Conservation (phyloP, 2,113 vertebrate species). For the Poecilia latipinna region DNA sequence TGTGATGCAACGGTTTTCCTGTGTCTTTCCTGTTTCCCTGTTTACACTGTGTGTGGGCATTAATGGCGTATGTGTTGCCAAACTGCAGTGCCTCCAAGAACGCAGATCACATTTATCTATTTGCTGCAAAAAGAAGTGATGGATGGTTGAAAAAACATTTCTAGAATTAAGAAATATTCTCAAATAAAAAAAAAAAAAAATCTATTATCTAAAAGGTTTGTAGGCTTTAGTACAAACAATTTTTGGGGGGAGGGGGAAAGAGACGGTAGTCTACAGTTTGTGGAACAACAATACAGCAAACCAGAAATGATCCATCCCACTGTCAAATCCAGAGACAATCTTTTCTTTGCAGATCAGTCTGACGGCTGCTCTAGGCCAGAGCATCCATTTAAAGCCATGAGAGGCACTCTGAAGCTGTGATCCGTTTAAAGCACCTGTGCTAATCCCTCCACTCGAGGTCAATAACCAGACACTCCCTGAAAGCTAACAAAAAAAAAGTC, state of each 20-base stretch:
- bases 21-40: constrained; percentile 62
- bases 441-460: constrained; percentile 53
- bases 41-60: constrained; percentile 69
- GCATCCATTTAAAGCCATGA: constrained; percentile 29
- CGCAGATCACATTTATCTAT: constrained; percentile 36
- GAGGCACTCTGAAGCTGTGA: constrained; percentile 18
- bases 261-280: neutral
- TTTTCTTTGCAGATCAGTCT: constrained; percentile 13
- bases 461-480: constrained; percentile 38
- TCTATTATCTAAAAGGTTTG: neutral
- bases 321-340: constrained; percentile 1
- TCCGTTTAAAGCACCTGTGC: constrained; percentile 49
- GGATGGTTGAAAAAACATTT: neutral
- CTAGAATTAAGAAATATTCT: neutral
- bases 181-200: no score
- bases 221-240: neutral
- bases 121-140: constrained; percentile 9
- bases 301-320: neutral
- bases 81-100: constrained; percentile 43
- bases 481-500: constrained; percentile 20
- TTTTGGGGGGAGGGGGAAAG: rapidly evolving
- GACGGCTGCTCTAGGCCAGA: constrained; percentile 12
- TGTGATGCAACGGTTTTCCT: constrained; percentile 57
- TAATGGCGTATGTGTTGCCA: constrained; percentile 52
- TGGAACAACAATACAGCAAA: neutral